phyloP scores from a whole-genome alignment of 2,888 invertebrate genomes.

The Acleris sparsana region DNA sequence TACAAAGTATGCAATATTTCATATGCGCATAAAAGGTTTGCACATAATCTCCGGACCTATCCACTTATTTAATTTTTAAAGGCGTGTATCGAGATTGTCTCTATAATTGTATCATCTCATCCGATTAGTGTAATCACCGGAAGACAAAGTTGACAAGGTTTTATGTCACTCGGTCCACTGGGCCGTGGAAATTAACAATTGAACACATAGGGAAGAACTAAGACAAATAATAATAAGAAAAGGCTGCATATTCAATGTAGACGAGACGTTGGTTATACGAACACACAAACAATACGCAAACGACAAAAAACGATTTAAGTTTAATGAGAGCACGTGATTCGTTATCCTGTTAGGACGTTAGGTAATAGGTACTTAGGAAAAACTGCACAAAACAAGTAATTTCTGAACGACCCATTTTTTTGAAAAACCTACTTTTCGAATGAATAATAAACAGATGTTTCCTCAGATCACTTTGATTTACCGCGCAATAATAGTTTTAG shows the following conservation, averaged over 20 bases:
- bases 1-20: background rate
- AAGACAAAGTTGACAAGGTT: constrained; percentile 29
- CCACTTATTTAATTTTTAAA: constrained; percentile 7
- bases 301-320: no score
- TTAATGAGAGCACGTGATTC: no score
- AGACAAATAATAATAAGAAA: background rate
- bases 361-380: no score
- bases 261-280: no score
- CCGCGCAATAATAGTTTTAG: constrained; percentile 25
- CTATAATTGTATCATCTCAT: constrained; percentile 35
- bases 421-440: constrained; percentile 17
- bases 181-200: constrained; percentile 19
- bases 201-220: background rate
- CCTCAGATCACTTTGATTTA: constrained; percentile 29
- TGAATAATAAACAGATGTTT: constrained; percentile 29
- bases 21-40: background rate
- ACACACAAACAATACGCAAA: no score
- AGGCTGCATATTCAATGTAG: no score
- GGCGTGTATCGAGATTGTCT: constrained; percentile 19
- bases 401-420: constrained; percentile 11
- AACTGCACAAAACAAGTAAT: background rate
- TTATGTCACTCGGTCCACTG: constrained; percentile 28
- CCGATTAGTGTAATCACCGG: constrained; percentile 36
- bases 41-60: background rate
- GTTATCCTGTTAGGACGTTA: no score